Evolutionary conservation across 2,113 vertebrate species (phyloP).

Genomic region (Pongo pygmaeus): DNA sequence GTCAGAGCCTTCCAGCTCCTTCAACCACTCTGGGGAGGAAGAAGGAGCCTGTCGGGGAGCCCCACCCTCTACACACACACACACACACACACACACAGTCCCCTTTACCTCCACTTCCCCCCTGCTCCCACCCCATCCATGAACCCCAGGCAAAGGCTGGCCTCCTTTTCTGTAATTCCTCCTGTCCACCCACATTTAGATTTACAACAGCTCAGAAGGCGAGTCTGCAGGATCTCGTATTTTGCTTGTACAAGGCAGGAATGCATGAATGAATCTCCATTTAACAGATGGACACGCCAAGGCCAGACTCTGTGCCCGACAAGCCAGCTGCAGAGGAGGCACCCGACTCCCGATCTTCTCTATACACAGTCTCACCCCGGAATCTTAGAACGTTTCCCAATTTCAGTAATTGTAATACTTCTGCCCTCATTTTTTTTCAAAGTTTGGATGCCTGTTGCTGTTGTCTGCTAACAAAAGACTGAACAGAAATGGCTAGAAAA

Average conservation of each 20-base stretch:
- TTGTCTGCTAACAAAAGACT: not conserved
- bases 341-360: not conserved
- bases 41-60: not conserved
- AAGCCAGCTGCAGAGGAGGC: not conserved
- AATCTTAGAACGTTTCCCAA: not conserved
- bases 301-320: not conserved
- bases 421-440: not conserved
- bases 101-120: not conserved
- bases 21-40: not conserved
- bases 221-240: not conserved
- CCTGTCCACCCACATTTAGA: not conserved
- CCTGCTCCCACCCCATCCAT: not conserved
- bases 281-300: not conserved
- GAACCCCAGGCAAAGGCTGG: not conserved
- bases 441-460: not conserved
- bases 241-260: not conserved
- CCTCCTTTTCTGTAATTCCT: not conserved
- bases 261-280: not conserved
- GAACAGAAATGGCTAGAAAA: not conserved
- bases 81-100: too few relatives aligned
- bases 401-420: not conserved
- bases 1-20: not conserved
- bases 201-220: not conserved
- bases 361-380: not conserved
- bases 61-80: not conserved